Evolutionary conservation across 2,797 vertebrate species (phyloP).

Genomic region (Sylvia borin): DNA sequence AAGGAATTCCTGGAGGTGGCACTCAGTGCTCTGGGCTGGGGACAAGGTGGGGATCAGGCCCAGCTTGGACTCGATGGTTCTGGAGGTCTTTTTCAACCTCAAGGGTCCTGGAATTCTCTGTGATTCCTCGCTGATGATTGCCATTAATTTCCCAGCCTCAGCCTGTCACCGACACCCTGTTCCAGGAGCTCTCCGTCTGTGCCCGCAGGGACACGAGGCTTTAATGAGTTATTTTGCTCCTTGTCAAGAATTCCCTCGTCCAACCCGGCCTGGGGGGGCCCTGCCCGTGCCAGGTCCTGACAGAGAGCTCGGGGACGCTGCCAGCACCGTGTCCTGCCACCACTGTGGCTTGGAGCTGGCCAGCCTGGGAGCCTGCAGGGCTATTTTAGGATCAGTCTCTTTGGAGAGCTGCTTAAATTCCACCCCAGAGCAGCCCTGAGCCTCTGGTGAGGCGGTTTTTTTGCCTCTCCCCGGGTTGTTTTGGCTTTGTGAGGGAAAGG

Average conservation of each 20-base stretch:
- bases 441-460: neutral
- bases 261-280: neutral
- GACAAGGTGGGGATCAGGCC: no score
- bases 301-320: neutral
- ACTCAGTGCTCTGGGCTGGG: neutral
- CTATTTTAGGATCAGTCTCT: neutral
- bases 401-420: neutral
- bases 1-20: neutral
- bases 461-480: neutral
- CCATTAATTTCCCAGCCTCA: neutral
- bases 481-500: neutral
- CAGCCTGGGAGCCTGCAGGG: neutral
- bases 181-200: neutral
- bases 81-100: neutral
- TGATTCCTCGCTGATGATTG: neutral
- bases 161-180: neutral
- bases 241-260: neutral
- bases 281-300: neutral
- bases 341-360: accelerated
- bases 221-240: neutral
- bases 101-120: neutral
- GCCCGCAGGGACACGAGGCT: neutral
- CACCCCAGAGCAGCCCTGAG: neutral
- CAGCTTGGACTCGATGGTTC: accelerated
- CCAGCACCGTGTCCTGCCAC: neutral